Conservation (phyloP, 1,140 invertebrate species). For the Atta texana region DNA sequence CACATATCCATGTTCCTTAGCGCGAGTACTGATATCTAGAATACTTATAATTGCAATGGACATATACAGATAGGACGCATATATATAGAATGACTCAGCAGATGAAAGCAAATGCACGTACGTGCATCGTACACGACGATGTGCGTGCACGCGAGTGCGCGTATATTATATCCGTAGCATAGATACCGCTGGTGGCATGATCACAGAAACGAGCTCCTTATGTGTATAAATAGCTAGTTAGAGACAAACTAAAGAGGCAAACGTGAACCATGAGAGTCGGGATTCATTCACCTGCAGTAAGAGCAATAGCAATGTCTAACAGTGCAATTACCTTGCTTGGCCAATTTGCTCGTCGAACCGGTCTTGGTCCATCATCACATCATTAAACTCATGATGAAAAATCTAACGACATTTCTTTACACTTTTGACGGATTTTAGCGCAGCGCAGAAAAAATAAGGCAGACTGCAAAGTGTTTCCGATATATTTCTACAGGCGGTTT, state of each 20-base stretch:
- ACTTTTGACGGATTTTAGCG: background rate
- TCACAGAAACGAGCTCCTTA: conserved; percentile 69
- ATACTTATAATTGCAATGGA: conserved; percentile 65
- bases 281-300: conserved; percentile 73
- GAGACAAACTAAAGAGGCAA: conserved; percentile 78
- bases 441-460: background rate
- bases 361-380: background rate
- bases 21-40: conserved; percentile 48
- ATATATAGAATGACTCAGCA: background rate
- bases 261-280: conserved; percentile 74
- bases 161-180: conserved; percentile 22
- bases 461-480: background rate
- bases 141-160: conserved; percentile 25
- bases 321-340: conserved; percentile 9
- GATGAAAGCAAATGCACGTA: background rate
- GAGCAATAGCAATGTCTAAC: conserved; percentile 2
- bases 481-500: background rate
- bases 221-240: conserved; percentile 82
- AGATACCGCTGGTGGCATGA: conserved; percentile 58
- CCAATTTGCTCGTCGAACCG: background rate
- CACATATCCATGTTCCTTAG: conserved; percentile 36
- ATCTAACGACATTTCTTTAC: background rate
- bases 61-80: background rate
- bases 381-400: background rate
- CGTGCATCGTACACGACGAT: background rate